A percentile compares a stretch with the other conserved stretches of the same genome.
Conservation (phyloP, 1,140 invertebrate species). For the Drosophila seguyi region DNA sequence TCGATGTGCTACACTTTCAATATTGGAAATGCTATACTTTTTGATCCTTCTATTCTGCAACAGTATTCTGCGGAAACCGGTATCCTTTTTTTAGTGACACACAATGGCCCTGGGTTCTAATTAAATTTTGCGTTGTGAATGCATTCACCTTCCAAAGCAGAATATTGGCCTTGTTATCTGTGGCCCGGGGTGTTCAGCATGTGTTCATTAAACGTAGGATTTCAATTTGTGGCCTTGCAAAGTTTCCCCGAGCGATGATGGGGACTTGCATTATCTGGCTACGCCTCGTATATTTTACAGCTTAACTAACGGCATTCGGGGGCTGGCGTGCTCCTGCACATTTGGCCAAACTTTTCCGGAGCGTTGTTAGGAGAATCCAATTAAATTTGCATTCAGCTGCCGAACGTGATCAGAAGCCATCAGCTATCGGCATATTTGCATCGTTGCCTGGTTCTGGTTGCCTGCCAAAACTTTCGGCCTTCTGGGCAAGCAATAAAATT, state of each 20-base stretch:
- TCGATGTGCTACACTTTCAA: neutral
- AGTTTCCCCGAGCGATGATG: conserved; percentile 1
- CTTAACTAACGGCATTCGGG: conserved; percentile 5
- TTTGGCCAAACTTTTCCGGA: conserved; percentile 33
- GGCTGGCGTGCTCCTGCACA: conserved; percentile 2
- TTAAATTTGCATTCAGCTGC: conserved; percentile 64
- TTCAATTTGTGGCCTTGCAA: conserved; percentile 31
- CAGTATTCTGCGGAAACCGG: neutral
- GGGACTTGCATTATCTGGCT: conserved; percentile 13
- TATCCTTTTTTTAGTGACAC: conserved; percentile 1
- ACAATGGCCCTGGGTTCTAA: conserved; percentile 25
- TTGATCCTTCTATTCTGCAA: neutral
- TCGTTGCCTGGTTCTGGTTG: conserved; percentile 22
- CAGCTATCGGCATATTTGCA: conserved; percentile 38
- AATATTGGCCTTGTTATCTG: conserved; percentile 16
- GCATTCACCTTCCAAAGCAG: conserved; percentile 1
- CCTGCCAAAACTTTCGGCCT: conserved; percentile 22
- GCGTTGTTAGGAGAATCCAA: conserved; percentile 55
- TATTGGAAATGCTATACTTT: neutral
- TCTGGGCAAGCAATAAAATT: conserved; percentile 30
- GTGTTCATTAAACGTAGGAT: conserved; percentile 37
- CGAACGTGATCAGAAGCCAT: conserved; percentile 43
- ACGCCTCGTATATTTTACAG: conserved; percentile 13
- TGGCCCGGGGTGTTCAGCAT: conserved; percentile 10
- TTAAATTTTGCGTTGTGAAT: conserved; percentile 29